Evolutionary conservation across 2,113 vertebrate genomes (phyloP), one percentile per base, ranked within the genome.

Genomic region (Chaetodon trifascialis): DNA sequence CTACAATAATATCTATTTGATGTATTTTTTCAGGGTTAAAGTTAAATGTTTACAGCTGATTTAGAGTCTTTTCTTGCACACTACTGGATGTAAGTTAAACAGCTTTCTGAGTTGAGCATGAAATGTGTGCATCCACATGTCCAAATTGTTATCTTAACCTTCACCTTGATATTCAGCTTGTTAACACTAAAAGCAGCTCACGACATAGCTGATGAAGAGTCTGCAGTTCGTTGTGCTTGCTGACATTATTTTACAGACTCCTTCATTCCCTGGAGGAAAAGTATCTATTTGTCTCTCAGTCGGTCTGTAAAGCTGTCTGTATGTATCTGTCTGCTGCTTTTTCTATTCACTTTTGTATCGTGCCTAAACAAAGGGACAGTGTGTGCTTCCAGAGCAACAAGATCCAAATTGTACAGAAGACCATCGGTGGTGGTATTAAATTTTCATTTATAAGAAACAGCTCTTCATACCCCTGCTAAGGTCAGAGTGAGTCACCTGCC

Each of bases 241-340:
- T 66, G 63, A 66, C 46, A 15, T 23, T 69, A 52, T 52, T 69
- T 51, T n/a, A 68, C 59, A 38, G 34, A 40, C 25, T 68, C 46
- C 19, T 68, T 5, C 46, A 69, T 15, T n/a, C 46, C 46, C 46
- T 47, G 47, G 0, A 49, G 2, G 19, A n/a, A 47, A 66, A 66
- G 4, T 4, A 46, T 65, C 2, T 66, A 38, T 8, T 56, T 25
- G 10, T n/a, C 34, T 63, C 60, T 38, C 34, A 19, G 8, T 11
- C 4, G 30, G 11, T 49, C 44, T 67, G 46, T 30, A 47, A 66
- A 66, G 14, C 8, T 25, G 6, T 66, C 42, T 47, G 63, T 42
- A 4, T 5, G 4, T 21, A 0, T 34, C 58, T 15, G 47, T 76
- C 5, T 44, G 8, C 52, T 68, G 9, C 5, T 56, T 46, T 23